These are phyloP conservation scores for Digitonthophagus gazella DNA, from an alignment of 2,888 invertebrate species.

Conservation along the genomic window DNA sequence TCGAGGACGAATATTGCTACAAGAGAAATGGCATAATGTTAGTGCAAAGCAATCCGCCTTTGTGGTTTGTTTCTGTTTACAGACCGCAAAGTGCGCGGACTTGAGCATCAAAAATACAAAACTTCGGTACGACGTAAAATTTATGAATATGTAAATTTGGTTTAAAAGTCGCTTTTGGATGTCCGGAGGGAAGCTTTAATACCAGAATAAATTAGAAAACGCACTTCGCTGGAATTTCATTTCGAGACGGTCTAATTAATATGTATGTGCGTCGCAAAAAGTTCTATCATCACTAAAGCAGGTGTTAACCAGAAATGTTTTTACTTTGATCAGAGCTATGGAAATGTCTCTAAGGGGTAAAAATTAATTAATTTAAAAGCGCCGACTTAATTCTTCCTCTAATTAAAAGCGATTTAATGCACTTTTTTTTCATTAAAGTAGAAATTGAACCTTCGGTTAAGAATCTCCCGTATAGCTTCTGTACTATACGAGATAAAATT, in stretches of 20 bases:
- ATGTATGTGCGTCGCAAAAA: background rate
- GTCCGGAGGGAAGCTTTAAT: background rate
- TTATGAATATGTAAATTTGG: background rate
- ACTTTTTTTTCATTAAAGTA: background rate
- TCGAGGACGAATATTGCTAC: background rate
- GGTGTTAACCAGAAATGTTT: background rate
- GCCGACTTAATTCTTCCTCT: background rate
- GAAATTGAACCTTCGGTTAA: background rate
- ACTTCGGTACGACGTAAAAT: background rate
- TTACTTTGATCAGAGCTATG: background rate
- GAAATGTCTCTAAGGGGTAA: background rate
- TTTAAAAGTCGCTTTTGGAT: background rate
- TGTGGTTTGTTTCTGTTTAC: background rate
- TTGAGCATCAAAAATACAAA: background rate
- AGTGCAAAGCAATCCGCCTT: background rate
- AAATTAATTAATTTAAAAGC: background rate
- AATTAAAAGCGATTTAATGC: background rate
- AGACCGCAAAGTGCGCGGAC: background rate
- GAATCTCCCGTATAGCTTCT: too few species aligned
- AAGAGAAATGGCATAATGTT: background rate
- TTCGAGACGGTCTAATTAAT: background rate
- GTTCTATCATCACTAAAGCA: background rate
- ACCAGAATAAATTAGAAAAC: background rate
- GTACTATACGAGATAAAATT: background rate
- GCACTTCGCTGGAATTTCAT: background rate